phyloP scores from a whole-genome alignment of 2,797 vertebrate species.

The Nannoperca australis region DNA sequence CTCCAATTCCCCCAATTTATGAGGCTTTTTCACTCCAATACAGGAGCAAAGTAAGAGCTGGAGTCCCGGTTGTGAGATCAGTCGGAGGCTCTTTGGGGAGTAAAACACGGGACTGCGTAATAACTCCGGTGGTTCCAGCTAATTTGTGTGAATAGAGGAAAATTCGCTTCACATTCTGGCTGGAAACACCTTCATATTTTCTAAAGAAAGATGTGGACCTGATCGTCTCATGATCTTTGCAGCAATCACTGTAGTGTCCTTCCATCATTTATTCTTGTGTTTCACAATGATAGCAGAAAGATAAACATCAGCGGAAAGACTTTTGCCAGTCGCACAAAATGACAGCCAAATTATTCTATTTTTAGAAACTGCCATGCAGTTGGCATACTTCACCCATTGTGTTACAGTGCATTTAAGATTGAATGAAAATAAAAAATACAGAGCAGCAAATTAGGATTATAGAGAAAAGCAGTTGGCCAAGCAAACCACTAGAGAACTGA shows the following conservation, averaged over 20 bases:
- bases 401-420: constrained; percentile 48
- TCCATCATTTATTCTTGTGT: not conserved
- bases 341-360: constrained; percentile 20
- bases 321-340: not conserved
- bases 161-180: not conserved
- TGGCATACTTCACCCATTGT: constrained; percentile 39
- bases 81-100: not conserved
- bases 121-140: too few relatives aligned
- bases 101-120: not conserved
- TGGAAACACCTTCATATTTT: not conserved
- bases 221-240: not conserved
- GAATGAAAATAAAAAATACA: constrained; percentile 57
- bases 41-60: not conserved
- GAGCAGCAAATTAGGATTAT: constrained; percentile 65
- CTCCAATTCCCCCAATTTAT: too few relatives aligned
- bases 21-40: too few relatives aligned
- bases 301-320: not conserved
- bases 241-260: not conserved
- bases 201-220: not conserved
- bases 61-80: not conserved
- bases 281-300: constrained; percentile 9
- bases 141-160: not conserved
- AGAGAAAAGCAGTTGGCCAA: constrained; percentile 74
- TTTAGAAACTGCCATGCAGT: constrained; percentile 32
- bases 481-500: constrained; percentile 66